These are phyloP conservation scores for Falco peregrinus DNA, from an alignment of 2,797 vertebrate genomes.

Conservation along the genomic window DNA sequence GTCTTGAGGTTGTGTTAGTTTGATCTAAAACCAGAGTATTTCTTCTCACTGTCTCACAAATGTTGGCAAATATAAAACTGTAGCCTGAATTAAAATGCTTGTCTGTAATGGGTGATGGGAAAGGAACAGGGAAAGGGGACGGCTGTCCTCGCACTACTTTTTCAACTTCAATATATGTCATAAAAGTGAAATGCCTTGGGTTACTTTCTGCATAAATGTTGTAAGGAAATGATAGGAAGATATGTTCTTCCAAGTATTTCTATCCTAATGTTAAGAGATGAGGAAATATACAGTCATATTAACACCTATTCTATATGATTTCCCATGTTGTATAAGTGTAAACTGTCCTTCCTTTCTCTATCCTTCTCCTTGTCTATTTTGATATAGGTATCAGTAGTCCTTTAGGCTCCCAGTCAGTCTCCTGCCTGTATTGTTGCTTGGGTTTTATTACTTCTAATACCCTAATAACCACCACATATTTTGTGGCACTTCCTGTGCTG, in stretches of 20 bases:
- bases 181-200: background rate
- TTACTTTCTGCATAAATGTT: background rate
- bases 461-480: background rate
- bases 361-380: background rate
- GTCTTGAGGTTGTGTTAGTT: background rate
- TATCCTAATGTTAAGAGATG: background rate
- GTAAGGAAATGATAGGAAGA: background rate
- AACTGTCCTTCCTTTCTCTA: background rate
- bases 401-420: background rate
- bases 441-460: background rate
- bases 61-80: background rate
- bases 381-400: background rate
- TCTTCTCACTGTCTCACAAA: background rate
- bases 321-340: fast-evolving
- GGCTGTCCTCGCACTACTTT: background rate
- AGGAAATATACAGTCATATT: background rate
- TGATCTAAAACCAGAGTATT: background rate
- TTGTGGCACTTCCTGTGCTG: background rate
- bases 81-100: background rate
- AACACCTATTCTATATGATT: no score
- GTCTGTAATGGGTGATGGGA: no score
- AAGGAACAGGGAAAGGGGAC: background rate
- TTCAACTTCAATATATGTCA: background rate
- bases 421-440: background rate
- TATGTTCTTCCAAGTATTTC: background rate